Base-by-base conservation (phyloP, 2,113 vertebrate species). In the Oplegnathus fasciatus region DNA sequence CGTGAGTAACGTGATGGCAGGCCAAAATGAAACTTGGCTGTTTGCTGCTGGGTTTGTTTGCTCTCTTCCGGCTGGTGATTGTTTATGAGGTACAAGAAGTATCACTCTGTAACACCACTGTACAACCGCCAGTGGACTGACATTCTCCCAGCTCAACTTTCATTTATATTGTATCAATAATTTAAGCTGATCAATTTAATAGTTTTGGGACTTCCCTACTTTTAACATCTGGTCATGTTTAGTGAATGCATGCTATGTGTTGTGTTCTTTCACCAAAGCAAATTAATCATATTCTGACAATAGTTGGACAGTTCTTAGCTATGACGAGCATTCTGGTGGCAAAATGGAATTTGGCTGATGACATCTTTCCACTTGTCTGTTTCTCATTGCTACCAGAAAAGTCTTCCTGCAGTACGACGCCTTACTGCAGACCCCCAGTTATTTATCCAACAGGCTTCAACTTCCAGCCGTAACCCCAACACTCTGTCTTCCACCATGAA, bases 361-460 rank as follows among this genome's bases (percentile, higher is more conserved):
- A 24, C 6, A 2, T 18, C 6, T 54, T 24, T 67, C 6, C 9
- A 37, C 32, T 69, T 10, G 0, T 28, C 22, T 46, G 54, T 55
- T 71, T 24, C 5, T 37, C 5, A 1, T 50, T 67, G 5, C 4
- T 46, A 0, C 4, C 55, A 99, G 98, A 98, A 97, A 95, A 99
- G 98, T 81, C 90, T 99, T 81, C 94, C 96, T 88, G 97, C 97
- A 30, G 95, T 99, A 71, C 95, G 98, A 65, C 95, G 96, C 10
- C 94, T 98, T 5, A 97, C 97, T 80, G 95, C 97, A 76, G 94
- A 97, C 80, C 93, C 97, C 2, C 96, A 98, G 93, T 95, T 96
- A 84, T 99, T 99, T 82, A 97, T 99, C 87, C 96, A 97, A 71
- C 96, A 98, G 84, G 98, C 97, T 61, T 92, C 89, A 57, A 61